Base-by-base conservation (phyloP, 2,113 vertebrate genomes). In the Thalassoma bifasciatum region DNA sequence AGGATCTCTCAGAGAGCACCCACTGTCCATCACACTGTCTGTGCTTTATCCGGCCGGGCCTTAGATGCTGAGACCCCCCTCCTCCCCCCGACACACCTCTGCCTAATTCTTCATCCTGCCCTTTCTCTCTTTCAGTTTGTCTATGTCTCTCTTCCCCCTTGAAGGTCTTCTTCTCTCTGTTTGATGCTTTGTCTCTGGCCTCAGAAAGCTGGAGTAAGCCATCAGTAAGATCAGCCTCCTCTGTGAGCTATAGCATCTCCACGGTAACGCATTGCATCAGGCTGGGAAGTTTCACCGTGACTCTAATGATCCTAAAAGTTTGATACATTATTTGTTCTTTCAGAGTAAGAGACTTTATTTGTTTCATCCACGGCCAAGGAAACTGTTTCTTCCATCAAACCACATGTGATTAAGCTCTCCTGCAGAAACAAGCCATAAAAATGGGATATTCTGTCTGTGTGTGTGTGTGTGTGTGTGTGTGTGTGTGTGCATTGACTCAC, bases 401-500 rank as follows among this genome's bases (percentile, higher is more conserved):
- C 51, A n/a, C n/a, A 54, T 82, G 59, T 57, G 64, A 75, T 75
- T 49, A 58, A 52, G 42, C 36, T 85, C 66, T 73, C 4, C 74
- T 23, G 19, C 24, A 17, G 16, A 75, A 59, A 21, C 2, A 2
- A 22, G 64, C 58, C 52, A 30, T 44, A 40, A 13, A 40, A 11
- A 40, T n/a, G 16, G 19, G 16, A 10, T 57, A 4, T 23, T n/a
- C n/a, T n/a, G n/a, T n/a, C n/a, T n/a, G n/a, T n/a, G n/a, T n/a
- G n/a, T n/a, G n/a, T n/a, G n/a, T n/a, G n/a, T n/a, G n/a, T n/a
- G n/a, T n/a, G n/a, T 23, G 37, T 34, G 22, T 49, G 30, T 30
- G 26, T 63, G 22, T 14, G 63, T 46, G 38, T 49, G n/a, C 52
- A 94, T 50, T n/a, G 53, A 94, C 96, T 96, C 92, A 99, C 97